Percentiles rank a stretch among this genome's conserved stretches.
These are phyloP conservation scores for Empidonax alnorum DNA, from an alignment of 2,113 vertebrate genomes.

Conservation along the genomic window DNA sequence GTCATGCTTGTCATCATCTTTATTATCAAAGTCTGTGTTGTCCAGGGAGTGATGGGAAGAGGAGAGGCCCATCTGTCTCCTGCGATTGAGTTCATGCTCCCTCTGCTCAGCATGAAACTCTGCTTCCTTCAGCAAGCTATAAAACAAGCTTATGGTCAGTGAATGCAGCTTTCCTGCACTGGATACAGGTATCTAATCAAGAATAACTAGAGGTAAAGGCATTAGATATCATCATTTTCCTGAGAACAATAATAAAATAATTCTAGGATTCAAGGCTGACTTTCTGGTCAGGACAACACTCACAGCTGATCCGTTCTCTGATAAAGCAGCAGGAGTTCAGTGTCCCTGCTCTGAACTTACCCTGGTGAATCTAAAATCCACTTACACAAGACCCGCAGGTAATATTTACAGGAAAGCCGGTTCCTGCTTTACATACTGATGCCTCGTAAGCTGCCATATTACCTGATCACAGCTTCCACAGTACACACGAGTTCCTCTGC, in stretches of 20 bases:
- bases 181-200: neutral
- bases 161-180: neutral
- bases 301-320: neutral
- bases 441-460: neutral
- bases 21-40: slow-evolving; percentile 97
- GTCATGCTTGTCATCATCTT: slow-evolving; percentile 97
- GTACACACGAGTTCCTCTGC: slow-evolving; percentile 97
- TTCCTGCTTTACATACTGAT: fast-evolving
- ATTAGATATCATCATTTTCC: neutral
- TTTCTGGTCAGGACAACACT: neutral
- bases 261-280: neutral
- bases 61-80: slow-evolving; percentile 95
- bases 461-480: slow-evolving; percentile 98
- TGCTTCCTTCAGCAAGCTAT: slow-evolving; percentile 94
- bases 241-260: neutral
- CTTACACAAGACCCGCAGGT: neutral
- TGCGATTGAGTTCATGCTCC: slow-evolving; percentile 91
- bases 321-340: neutral
- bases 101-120: slow-evolving; percentile 97
- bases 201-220: neutral
- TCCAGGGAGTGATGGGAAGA: slow-evolving; percentile 96
- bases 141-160: neutral
- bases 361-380: neutral
- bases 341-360: fast-evolving
- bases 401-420: neutral